These are phyloP conservation scores for Pammene fasciana DNA, from an alignment of 2,888 invertebrate genomes.

Conservation along the genomic window DNA sequence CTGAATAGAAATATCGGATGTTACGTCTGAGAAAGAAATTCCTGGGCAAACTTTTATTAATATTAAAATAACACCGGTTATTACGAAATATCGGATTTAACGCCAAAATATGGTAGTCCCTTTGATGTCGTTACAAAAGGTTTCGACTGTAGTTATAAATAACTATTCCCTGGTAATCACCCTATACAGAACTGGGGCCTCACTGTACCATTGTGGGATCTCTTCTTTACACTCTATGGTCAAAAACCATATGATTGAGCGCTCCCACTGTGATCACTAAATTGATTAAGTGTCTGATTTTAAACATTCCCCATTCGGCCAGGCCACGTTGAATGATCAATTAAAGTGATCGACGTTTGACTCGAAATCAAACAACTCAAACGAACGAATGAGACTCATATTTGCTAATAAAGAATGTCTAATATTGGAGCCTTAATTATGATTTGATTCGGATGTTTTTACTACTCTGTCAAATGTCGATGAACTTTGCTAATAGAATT, in stretches of 20 bases:
- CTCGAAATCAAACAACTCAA: slow-evolving; percentile 57
- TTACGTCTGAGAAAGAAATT: too few species aligned
- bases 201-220: slow-evolving; percentile 4
- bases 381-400: slow-evolving; percentile 50
- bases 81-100: too few species aligned
- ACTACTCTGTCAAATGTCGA: slow-evolving; percentile 28
- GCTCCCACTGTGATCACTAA: slow-evolving; percentile 67
- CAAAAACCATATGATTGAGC: slow-evolving; percentile 64
- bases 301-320: slow-evolving; percentile 69
- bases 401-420: slow-evolving; percentile 38
- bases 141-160: too few species aligned
- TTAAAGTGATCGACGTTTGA: slow-evolving; percentile 75
- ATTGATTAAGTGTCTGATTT: slow-evolving; percentile 77
- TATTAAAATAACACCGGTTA: too few species aligned
- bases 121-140: too few species aligned
- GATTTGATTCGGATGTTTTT: slow-evolving; percentile 37
- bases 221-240: slow-evolving; percentile 44
- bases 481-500: slow-evolving; percentile 37
- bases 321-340: slow-evolving; percentile 73
- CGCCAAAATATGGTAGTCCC: too few species aligned
- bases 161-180: background rate
- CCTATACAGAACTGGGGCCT: background rate
- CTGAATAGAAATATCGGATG: too few species aligned
- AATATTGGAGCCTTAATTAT: slow-evolving; percentile 28
- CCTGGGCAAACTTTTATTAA: too few species aligned